Conservation (phyloP, 2,113 vertebrate genomes). For the Muntiacus reevesi region DNA sequence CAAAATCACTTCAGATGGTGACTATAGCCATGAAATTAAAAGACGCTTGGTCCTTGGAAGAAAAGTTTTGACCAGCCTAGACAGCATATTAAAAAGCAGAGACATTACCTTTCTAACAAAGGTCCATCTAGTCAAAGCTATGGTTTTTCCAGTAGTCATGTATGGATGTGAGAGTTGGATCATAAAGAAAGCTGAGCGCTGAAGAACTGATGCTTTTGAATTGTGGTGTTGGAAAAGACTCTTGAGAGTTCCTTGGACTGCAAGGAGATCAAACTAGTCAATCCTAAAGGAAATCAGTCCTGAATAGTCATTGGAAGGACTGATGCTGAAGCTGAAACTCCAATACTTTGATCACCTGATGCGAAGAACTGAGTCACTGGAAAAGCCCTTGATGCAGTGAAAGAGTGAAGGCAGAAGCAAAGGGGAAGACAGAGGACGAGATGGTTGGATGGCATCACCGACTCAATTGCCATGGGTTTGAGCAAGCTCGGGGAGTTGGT, state of each 20-base stretch:
- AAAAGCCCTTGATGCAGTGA: background rate
- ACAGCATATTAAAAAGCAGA: background rate
- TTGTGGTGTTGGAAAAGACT: background rate
- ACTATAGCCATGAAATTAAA: background rate
- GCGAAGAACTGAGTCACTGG: background rate
- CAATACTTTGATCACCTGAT: background rate
- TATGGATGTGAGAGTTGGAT: background rate
- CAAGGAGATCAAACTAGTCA: background rate
- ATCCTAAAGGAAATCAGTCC: background rate
- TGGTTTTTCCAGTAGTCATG: background rate
- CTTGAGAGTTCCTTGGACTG: background rate
- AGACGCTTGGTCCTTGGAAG: background rate
- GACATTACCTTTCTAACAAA: background rate
- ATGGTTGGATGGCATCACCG: accelerated
- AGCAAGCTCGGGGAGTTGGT: background rate
- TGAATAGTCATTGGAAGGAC: background rate
- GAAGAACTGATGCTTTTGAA: background rate
- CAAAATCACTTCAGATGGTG: background rate
- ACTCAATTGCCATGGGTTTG: background rate
- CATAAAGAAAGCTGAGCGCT: background rate
- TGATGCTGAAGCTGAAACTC: background rate
- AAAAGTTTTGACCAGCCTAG: background rate
- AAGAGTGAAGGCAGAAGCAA: background rate
- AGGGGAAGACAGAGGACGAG: background rate
- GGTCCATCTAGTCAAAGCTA: background rate